A percentile compares a stretch with the other conserved stretches of the same genome.
These are phyloP conservation scores for Hydropsyche betteni DNA, from an alignment of 2,888 invertebrate genomes.

Conservation along the genomic window DNA sequence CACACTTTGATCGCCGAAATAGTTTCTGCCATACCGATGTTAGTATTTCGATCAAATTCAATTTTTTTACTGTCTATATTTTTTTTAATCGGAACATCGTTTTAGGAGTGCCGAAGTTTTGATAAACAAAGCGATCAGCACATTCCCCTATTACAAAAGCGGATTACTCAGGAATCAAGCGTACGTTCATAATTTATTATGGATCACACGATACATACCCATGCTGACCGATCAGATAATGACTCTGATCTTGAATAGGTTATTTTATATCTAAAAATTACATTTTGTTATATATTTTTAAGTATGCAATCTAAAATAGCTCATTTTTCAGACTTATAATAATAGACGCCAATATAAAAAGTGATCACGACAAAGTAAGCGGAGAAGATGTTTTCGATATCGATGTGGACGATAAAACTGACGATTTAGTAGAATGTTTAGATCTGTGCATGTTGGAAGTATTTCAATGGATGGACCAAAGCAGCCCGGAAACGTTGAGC, in stretches of 20 bases:
- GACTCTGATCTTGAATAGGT: conserved; percentile 80
- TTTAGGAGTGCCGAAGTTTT: conserved; percentile 77
- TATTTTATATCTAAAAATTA: conserved; percentile 49
- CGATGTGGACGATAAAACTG: conserved; percentile 64
- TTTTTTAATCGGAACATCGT: conserved; percentile 50
- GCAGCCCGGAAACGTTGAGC: conserved; percentile 70
- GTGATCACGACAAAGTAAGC: conserved; percentile 60
- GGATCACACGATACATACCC: conserved; percentile 79
- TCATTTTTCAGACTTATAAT: conserved; percentile 70
- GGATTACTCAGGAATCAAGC: conserved; percentile 74
- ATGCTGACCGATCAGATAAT: conserved; percentile 75
- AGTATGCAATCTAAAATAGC: not conserved
- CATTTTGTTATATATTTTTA: conserved; percentile 24
- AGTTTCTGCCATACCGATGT: conserved; percentile 65
- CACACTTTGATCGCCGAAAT: conserved; percentile 68
- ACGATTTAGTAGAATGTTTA: conserved; percentile 64
- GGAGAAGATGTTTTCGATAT: conserved; percentile 66
- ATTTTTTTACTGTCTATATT: conserved; percentile 28
- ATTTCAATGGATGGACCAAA: conserved; percentile 73
- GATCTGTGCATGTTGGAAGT: conserved; percentile 82
- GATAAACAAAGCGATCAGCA: conserved; percentile 69
- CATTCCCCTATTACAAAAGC: conserved; percentile 82
- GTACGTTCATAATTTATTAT: conserved; percentile 81
- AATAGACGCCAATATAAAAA: conserved; percentile 76
- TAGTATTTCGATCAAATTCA: conserved; percentile 55